phyloP scores from a whole-genome alignment of 2,113 vertebrate species.

The Rhagologus leucostigma region DNA sequence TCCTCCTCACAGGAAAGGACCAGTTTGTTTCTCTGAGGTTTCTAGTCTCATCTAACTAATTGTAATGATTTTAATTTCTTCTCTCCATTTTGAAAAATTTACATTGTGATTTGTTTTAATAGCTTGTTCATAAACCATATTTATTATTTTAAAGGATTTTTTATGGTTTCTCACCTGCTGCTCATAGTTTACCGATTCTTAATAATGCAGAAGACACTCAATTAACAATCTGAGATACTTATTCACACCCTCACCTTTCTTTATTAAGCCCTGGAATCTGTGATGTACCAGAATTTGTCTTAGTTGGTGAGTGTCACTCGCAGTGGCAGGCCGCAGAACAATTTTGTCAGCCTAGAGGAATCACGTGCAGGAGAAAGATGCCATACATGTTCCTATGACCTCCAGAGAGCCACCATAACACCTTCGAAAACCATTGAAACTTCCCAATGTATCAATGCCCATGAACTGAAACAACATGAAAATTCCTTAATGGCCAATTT shows the following conservation, averaged over 20 bases:
- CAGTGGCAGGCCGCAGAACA: background rate
- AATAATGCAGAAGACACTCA: background rate
- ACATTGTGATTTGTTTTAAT: background rate
- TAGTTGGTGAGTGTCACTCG: background rate
- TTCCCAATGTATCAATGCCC: background rate
- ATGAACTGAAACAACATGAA: background rate
- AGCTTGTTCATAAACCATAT: background rate
- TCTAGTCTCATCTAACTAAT: background rate
- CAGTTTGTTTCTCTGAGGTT: background rate
- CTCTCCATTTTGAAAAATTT: background rate
- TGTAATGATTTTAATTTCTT: background rate
- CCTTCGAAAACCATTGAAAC: background rate
- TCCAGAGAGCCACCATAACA: background rate
- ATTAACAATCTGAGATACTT: background rate
- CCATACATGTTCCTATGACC: background rate
- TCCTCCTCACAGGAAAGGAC: background rate
- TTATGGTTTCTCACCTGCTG: background rate
- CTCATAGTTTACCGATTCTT: background rate
- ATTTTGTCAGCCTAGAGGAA: background rate
- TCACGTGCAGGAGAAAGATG: background rate
- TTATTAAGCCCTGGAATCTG: background rate
- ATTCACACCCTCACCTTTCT: background rate
- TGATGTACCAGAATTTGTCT: background rate
- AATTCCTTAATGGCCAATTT: background rate
- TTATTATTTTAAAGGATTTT: background rate